Evolutionary conservation across 1,140 invertebrate genomes (phyloP).

Genomic region (Drosophila ambigua): DNA sequence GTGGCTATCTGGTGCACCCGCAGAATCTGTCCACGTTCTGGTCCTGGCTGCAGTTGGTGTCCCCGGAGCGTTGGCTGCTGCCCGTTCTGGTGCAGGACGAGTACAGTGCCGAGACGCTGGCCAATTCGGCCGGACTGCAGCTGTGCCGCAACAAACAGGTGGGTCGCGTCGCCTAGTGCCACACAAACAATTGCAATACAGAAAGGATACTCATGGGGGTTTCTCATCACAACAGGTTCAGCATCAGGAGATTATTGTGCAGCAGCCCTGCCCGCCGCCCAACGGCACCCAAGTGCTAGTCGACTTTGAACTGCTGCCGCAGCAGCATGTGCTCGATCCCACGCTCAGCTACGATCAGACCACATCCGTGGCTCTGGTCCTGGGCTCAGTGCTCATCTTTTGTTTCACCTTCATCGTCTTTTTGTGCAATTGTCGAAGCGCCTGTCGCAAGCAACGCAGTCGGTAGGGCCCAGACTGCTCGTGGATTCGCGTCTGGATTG

Average conservation of each 20-base stretch:
- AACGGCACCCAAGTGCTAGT: constrained; percentile 90
- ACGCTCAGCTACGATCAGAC: constrained; percentile 84
- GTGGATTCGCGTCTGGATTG: constrained; percentile 1
- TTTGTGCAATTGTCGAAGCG: constrained; percentile 86
- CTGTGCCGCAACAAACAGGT: constrained; percentile 89
- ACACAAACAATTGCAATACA: background rate
- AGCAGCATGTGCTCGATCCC: constrained; percentile 84
- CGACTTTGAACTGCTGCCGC: constrained; percentile 85
- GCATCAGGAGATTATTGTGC: constrained; percentile 92
- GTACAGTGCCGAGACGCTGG: constrained; percentile 87
- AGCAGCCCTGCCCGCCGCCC: constrained; percentile 89
- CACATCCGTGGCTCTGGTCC: constrained; percentile 85
- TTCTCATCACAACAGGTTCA: constrained; percentile 86
- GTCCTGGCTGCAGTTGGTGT: constrained; percentile 88
- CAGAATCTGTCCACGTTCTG: constrained; percentile 88
- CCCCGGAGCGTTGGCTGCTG: constrained; percentile 90
- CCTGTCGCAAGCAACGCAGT: constrained; percentile 71
- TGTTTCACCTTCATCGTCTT: constrained; percentile 86
- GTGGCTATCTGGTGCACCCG: constrained; percentile 90
- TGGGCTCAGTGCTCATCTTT: constrained; percentile 86
- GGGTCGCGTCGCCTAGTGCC: background rate
- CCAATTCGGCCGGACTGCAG: constrained; percentile 85
- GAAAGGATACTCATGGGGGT: background rate
- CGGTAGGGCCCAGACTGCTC: constrained; percentile 46
- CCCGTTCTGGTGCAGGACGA: constrained; percentile 88